Evolutionary conservation across 2,888 invertebrate species (phyloP).

Genomic region (Temnothorax rugatulus): DNA sequence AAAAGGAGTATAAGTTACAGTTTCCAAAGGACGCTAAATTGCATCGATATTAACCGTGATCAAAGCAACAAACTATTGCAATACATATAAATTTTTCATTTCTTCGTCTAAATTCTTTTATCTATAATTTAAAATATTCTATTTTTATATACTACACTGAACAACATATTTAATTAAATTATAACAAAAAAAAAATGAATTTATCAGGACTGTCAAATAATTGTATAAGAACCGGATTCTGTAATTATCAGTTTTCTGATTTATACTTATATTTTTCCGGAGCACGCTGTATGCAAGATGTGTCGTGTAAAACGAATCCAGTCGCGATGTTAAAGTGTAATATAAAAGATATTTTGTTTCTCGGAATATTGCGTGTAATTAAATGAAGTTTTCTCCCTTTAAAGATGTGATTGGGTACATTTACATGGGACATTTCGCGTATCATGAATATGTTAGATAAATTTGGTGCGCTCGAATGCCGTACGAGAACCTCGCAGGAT

Average conservation of each 20-base stretch:
- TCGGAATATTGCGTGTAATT: not conserved
- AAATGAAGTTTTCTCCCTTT: not conserved
- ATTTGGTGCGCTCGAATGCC: constrained; percentile 43
- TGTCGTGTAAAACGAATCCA: constrained; percentile 6
- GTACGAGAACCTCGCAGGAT: constrained; percentile 39
- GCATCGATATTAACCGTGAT: not conserved
- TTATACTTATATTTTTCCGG: constrained; percentile 18
- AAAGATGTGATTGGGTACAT: not conserved
- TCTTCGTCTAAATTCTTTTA: not conserved
- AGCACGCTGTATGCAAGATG: constrained; percentile 3
- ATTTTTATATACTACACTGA: not conserved
- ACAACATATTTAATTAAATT: constrained; percentile 8
- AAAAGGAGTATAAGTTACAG: constrained; percentile 29
- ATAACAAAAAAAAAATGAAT: not conserved
- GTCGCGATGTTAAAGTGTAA: not conserved
- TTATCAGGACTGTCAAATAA: not conserved
- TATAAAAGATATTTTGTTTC: constrained; percentile 11
- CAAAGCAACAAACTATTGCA: constrained; percentile 4
- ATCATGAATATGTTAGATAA: not conserved
- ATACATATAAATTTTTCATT: constrained; percentile 20
- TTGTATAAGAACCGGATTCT: not conserved
- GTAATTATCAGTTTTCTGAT: not conserved
- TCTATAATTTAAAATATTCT: not conserved
- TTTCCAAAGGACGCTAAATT: not conserved
- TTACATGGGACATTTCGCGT: constrained; percentile 23